Percentiles rank a stretch among this genome's conserved stretches.
Conservation (phyloP, 2,113 vertebrate genomes). For the Heteronetta atricapilla region DNA sequence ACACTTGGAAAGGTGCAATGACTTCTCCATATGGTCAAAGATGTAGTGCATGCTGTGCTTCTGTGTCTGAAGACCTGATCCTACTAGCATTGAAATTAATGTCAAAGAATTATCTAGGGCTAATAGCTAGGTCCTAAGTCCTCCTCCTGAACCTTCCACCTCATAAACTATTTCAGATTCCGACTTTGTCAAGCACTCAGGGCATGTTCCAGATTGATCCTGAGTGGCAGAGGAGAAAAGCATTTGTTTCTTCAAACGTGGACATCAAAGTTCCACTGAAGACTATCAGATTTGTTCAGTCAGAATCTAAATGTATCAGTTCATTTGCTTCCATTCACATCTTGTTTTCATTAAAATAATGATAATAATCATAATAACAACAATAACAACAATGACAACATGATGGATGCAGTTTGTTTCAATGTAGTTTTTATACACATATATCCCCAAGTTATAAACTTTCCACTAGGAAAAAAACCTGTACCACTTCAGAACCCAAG, state of each 20-base stretch:
- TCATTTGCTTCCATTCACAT: background rate
- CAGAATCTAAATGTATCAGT: background rate
- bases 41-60: background rate
- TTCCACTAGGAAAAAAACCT: background rate
- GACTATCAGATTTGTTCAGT: background rate
- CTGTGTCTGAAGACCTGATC: background rate
- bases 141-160: background rate
- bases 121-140: background rate
- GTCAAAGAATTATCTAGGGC: background rate
- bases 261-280: background rate
- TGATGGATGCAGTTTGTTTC: background rate
- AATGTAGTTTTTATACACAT: background rate
- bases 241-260: background rate
- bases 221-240: background rate
- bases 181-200: background rate
- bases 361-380: background rate
- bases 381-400: fast-evolving
- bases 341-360: background rate
- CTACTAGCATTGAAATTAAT: background rate
- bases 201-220: background rate
- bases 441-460: background rate
- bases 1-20: background rate
- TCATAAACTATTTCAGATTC: background rate
- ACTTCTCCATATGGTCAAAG: background rate
- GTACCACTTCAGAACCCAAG: background rate